phyloP scores from a whole-genome alignment of 2,113 vertebrate species.

The Polypterus senegalus region DNA sequence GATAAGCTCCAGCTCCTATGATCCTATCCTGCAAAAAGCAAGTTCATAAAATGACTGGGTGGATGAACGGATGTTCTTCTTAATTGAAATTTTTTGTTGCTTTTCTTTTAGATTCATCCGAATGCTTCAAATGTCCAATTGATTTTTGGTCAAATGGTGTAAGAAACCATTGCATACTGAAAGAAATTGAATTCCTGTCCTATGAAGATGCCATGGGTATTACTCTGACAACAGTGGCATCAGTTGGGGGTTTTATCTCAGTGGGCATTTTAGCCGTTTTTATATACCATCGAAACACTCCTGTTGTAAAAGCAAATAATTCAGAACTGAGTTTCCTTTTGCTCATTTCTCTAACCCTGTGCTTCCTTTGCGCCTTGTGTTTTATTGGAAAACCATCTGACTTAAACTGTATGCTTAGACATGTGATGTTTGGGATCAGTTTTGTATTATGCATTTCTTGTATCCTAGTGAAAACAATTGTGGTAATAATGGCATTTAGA shows the following conservation, averaged over 20 bases:
- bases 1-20: too few relatives aligned
- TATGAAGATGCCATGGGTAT: conserved; percentile 28
- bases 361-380: conserved; percentile 28
- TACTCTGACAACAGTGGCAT: conserved; percentile 19
- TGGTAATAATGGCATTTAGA: conserved; percentile 34
- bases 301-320: conserved; percentile 35
- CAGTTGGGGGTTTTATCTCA: conserved; percentile 26
- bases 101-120: conserved; percentile 28
- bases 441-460: conserved; percentile 34
- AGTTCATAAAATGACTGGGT: too few relatives aligned
- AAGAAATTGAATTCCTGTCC: conserved; percentile 30
- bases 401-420: conserved; percentile 31
- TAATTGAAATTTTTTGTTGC: not conserved
- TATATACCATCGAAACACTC: conserved; percentile 24
- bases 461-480: conserved; percentile 37
- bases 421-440: conserved; percentile 30
- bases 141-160: conserved; percentile 47
- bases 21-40: too few relatives aligned
- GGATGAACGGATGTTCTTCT: too few relatives aligned
- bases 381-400: conserved; percentile 32
- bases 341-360: conserved; percentile 28
- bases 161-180: conserved; percentile 36
- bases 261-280: conserved; percentile 24
- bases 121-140: conserved; percentile 38
- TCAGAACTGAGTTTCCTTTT: conserved; percentile 35